phyloP scores from a whole-genome alignment of 2,113 vertebrate species.

The Theristicus caerulescens region DNA sequence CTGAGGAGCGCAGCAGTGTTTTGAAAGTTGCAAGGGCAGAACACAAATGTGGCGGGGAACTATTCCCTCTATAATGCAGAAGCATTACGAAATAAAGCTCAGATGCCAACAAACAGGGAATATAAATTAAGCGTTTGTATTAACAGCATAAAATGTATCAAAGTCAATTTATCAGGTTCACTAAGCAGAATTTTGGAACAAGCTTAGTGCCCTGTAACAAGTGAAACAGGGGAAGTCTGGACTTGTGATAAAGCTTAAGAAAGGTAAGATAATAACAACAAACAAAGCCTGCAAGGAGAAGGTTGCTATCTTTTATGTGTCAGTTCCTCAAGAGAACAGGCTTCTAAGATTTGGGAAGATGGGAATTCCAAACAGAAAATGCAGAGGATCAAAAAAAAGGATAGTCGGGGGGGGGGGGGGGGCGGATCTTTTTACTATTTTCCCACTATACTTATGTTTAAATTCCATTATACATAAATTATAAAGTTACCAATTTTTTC shows the following conservation, averaged over 20 bases:
- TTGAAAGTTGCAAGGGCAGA: not conserved
- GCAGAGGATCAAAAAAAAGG: not conserved
- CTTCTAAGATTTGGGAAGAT: not conserved
- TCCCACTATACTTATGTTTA: not conserved
- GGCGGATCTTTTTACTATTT: not conserved
- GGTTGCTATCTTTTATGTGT: no score
- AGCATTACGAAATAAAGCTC: not conserved
- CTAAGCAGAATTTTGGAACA: not conserved
- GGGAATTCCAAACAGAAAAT: not conserved
- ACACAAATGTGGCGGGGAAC: rapidly evolving
- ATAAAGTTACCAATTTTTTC: not conserved
- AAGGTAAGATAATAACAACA: not conserved
- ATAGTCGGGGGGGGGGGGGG: no score
- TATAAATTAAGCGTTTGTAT: not conserved
- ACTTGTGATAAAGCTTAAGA: not conserved
- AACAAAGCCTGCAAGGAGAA: not conserved
- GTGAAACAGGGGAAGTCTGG: not conserved
- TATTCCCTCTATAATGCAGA: not conserved
- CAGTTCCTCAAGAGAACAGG: not conserved
- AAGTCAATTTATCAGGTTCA: not conserved
- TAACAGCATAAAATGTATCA: not conserved
- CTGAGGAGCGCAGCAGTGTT: not conserved
- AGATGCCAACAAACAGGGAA: not conserved
- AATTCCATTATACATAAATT: not conserved
- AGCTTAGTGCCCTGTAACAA: not conserved